Evolutionary conservation across 2,888 invertebrate species (phyloP).

Genomic region (Metopia argyrocephala): DNA sequence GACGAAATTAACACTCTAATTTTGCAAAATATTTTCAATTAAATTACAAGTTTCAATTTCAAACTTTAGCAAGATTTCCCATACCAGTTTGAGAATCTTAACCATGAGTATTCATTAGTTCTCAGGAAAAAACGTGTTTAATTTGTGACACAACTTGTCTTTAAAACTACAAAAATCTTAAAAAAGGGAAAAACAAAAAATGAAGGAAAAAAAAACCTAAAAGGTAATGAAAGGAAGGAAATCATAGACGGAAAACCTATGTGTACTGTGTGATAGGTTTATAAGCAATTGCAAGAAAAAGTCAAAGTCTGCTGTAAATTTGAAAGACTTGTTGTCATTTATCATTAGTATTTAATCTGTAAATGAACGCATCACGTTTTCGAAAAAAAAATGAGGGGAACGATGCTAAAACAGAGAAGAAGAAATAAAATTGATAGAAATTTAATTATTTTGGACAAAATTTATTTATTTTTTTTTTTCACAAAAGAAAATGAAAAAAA

Average conservation of each 20-base stretch:
- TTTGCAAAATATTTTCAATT: background rate
- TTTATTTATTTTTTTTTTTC: background rate
- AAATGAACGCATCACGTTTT: slow-evolving; percentile 72
- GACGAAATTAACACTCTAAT: too few relatives aligned
- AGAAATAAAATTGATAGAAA: slow-evolving; percentile 13
- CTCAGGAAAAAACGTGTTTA: slow-evolving; percentile 76
- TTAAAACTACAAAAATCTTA: slow-evolving; percentile 42
- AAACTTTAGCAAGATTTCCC: background rate
- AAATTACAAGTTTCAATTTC: background rate
- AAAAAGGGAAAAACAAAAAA: slow-evolving; percentile 9
- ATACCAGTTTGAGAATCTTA: slow-evolving; percentile 58
- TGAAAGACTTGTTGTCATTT: slow-evolving; percentile 61
- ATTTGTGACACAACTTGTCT: slow-evolving; percentile 75
- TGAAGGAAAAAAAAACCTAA: slow-evolving; percentile 25
- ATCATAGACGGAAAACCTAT: too few relatives aligned
- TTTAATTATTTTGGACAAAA: slow-evolving; percentile 43
- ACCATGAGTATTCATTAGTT: slow-evolving; percentile 74
- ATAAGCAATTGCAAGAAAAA: background rate
- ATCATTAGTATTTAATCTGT: slow-evolving; percentile 70
- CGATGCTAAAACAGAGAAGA: background rate
- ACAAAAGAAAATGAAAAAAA: background rate
- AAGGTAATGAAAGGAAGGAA: too few relatives aligned
- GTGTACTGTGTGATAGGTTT: slow-evolving; percentile 54
- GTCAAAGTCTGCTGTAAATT: slow-evolving; percentile 30
- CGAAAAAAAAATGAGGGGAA: slow-evolving; percentile 28